Conservation (phyloP, 1,140 invertebrate species). For the Halesus radiatus region DNA sequence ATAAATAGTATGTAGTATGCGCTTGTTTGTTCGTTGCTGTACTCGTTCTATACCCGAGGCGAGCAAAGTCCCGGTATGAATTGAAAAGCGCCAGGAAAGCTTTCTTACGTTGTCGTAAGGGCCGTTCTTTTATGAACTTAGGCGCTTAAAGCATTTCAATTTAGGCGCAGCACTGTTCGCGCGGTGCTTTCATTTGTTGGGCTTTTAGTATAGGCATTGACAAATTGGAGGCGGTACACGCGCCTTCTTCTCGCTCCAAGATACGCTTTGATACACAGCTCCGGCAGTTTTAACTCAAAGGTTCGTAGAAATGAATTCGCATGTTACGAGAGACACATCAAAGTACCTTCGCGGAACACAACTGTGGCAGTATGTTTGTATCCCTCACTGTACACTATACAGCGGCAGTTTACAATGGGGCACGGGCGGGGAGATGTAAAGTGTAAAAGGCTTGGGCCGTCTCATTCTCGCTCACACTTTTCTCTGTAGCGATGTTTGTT, state of each 20-base stretch:
- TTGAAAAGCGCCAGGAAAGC: slow-evolving; percentile 50
- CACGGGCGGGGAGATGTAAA: slow-evolving; percentile 1
- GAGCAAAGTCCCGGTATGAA: slow-evolving; percentile 32
- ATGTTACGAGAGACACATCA: slow-evolving; percentile 35
- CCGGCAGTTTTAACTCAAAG: slow-evolving; percentile 49
- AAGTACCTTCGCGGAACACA: slow-evolving; percentile 28
- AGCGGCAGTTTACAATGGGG: too few species aligned
- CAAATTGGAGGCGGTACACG: slow-evolving; percentile 55
- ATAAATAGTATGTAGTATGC: slow-evolving; percentile 5
- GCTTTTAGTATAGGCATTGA: slow-evolving; percentile 56
- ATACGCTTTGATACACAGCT: slow-evolving; percentile 49
- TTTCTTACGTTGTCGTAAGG: slow-evolving; percentile 48
- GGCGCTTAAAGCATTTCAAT: slow-evolving; percentile 56
- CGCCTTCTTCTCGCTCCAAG: slow-evolving; percentile 41
- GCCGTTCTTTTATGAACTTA: slow-evolving; percentile 54
- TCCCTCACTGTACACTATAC: too few species aligned
- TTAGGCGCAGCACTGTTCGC: slow-evolving; percentile 45
- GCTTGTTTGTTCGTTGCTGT: slow-evolving; percentile 21
- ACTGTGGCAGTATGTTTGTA: background rate
- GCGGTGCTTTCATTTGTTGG: slow-evolving; percentile 55
- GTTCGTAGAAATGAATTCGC: slow-evolving; percentile 51
- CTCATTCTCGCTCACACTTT: slow-evolving; percentile 38
- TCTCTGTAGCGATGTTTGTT: slow-evolving; percentile 35
- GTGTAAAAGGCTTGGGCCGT: slow-evolving; percentile 10
- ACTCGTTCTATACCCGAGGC: slow-evolving; percentile 6